Evolutionary conservation across 1,140 invertebrate species (phyloP), one percentile per base, ranked within the genome.

Genomic region (Saccostrea echinata): DNA sequence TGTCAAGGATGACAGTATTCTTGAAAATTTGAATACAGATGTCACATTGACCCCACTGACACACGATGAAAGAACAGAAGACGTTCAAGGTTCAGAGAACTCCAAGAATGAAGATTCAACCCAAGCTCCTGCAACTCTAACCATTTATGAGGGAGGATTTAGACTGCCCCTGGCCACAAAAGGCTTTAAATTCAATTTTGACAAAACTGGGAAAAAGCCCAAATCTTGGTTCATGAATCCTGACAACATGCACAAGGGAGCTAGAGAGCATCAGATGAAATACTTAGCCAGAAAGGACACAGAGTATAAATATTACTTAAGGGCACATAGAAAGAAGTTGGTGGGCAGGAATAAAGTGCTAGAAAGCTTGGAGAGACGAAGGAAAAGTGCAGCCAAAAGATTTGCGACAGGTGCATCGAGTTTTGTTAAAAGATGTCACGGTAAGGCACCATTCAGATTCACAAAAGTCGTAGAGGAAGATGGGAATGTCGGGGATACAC

Each of bases 201-300:
- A 90, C 0, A 92, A 92, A 85, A 91, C 52, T 81, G 92, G 92
- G 11, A 92, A 91, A 43, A 92, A 92, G 51, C 90, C 92, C 3
- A 90, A 90, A 53, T 88, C 88, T 27, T 91, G 92, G 92, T 92
- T 91, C 86, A 92, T 92, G 92, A 89, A 92, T 57, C 84, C 84
- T 30, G 84, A 90, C 35, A 85, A 87, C 21, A 92, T 92, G 91
- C 82, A 92, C 88, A 88, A 88, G 86, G 68, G 90, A 27, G 85
- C 87, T 35, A 86, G 86, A 83, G 85, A 87, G 52, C 88, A 87
- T 82, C 90, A 92, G 30, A 83, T 85, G 51, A 88, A 86, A 35
- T 90, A 92, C 33, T 43, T 91, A 24, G 71, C 64, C 13, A 87
- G 85, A 68, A 91, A 90, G 51, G 86, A 61, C 21, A 84, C 51